Evolutionary conservation across 2,888 invertebrate species (phyloP).

Genomic region (Catocala sponsa): DNA sequence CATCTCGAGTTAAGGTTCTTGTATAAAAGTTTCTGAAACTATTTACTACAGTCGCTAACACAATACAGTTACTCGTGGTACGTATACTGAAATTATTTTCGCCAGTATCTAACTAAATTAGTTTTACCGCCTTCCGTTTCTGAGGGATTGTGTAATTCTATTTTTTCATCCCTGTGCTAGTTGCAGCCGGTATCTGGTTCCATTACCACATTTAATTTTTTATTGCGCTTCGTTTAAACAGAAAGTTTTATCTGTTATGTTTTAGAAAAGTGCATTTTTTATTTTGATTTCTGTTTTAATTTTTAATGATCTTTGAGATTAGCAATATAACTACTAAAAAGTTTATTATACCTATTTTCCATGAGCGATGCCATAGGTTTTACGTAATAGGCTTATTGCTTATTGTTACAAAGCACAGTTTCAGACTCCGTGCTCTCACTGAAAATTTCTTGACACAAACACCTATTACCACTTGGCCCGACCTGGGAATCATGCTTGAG

Average conservation of each 20-base stretch:
- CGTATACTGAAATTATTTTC: slow-evolving; percentile 12
- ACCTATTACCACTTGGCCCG: no score
- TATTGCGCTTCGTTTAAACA: slow-evolving; percentile 5
- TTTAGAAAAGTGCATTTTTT: slow-evolving; percentile 6
- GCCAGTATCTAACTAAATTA: slow-evolving; percentile 24
- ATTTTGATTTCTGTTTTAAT: neutral
- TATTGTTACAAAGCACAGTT: no score
- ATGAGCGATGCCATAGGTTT: no score
- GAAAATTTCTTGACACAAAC: no score
- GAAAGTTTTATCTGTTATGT: slow-evolving; percentile 12
- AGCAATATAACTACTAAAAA: no score
- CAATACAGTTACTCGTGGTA: neutral
- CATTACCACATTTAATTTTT: slow-evolving; percentile 18
- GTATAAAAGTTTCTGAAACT: no score
- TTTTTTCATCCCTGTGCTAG: slow-evolving; percentile 12
- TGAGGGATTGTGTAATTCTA: slow-evolving; percentile 5
- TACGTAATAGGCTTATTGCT: no score
- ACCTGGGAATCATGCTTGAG: no score
- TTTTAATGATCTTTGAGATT: neutral
- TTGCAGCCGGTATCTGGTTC: slow-evolving; percentile 5
- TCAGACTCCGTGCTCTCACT: no score
- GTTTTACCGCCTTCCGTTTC: slow-evolving; percentile 17
- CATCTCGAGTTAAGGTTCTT: no score
- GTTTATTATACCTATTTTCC: no score
- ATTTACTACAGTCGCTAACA: neutral